Conservation (phyloP, 2,113 vertebrate species). For the Grus americana region DNA sequence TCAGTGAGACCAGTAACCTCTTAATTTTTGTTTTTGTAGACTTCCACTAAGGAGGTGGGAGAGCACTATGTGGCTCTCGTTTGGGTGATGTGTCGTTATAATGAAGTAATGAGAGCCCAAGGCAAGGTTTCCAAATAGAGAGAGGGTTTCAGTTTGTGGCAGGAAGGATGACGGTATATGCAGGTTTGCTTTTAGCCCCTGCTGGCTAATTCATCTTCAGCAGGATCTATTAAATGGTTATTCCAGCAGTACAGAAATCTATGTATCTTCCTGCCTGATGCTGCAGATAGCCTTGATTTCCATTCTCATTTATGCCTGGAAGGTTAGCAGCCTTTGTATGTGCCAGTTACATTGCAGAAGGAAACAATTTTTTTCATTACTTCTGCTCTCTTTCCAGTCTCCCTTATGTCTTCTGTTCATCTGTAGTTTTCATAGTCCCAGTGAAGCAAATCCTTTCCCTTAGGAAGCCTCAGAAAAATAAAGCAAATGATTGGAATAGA, state of each 20-base stretch:
- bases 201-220: conserved; percentile 24
- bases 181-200: not conserved
- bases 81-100: not conserved
- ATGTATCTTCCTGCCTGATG: conserved; percentile 1
- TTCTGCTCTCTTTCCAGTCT: conserved; percentile 8
- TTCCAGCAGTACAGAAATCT: conserved; percentile 10
- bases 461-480: conserved; percentile 32
- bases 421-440: not conserved
- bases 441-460: conserved; percentile 22
- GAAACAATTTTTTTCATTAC: not conserved
- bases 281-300: conserved; percentile 12
- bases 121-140: not conserved
- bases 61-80: not conserved
- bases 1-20: not conserved
- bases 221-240: conserved; percentile 23
- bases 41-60: not conserved
- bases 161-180: not conserved
- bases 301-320: not conserved
- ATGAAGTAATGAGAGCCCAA: not conserved
- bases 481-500: not conserved
- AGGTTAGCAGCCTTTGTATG: not conserved
- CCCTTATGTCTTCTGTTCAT: not conserved
- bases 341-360: not conserved
- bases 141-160: not conserved
- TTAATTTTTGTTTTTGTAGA: not conserved